Base-by-base conservation (phyloP, 2,797 vertebrate genomes). In the Vespertilio murinus region DNA sequence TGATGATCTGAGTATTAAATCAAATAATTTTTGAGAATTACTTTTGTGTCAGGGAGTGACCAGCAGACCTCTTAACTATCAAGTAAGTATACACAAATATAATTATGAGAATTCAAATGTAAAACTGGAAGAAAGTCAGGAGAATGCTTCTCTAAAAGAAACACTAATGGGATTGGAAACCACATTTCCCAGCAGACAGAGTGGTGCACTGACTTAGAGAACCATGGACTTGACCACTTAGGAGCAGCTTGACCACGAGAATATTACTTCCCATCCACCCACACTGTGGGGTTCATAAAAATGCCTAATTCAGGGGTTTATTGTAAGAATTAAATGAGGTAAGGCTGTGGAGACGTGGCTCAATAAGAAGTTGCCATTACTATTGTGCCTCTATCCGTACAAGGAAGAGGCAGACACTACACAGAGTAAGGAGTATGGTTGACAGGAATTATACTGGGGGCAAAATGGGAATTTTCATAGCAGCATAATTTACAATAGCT, bases 101-200 rank as follows among this genome's bases (percentile, higher is more conserved):
- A 88, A 67, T 94, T 86, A 94, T 56, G 79, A 94, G 80, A 91
- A 75, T 49, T 79, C 71, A 71, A 49, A 83, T 45, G 49, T 28
- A 83, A 83, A 91, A 77, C 40, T 65, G 20, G 59, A 45, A 16
- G 25, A 59, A 61, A 78, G 47, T 75, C 52, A 18, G 30, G 25
- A 69, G 74, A 85, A 35, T 40, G 2, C 82, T 91, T 85, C 92
- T 65, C 88, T 59, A 70, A 90, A 92, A 86, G 42, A 75, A 87
- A 73, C 35, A 74, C 2, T 17, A 49, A n/a, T 14, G 40, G 73
- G 78, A 67, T 33, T 64, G 23, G 82, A 90, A 85, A 45, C 42
- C 45, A 78, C 71, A 54, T 73, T 73, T 69, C 69, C 35, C 67
- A 42, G 28, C 28, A 84, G 59, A 87, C 23, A 79, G 42, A 70